A percentile compares a stretch with the other conserved stretches of the same genome.
Conservation (phyloP, 1,140 invertebrate species). For the Paralvinella palmiformis region DNA sequence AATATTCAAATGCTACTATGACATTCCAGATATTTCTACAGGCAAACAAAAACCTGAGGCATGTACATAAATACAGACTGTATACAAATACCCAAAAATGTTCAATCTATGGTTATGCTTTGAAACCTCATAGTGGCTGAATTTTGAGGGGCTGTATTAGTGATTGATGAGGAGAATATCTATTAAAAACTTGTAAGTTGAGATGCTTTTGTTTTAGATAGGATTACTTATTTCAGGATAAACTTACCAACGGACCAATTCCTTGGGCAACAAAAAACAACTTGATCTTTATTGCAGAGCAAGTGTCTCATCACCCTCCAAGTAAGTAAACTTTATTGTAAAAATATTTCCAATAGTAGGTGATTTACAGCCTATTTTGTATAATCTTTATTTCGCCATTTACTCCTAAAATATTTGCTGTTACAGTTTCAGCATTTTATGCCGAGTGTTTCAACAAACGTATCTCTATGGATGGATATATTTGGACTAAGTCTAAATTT, state of each 20-base stretch:
- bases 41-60: no score
- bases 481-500: conserved; percentile 58
- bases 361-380: background rate
- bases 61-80: no score
- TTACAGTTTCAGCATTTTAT: conserved; percentile 55
- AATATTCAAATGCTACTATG: conserved; percentile 48
- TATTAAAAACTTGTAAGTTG: no score
- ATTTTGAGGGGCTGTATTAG: no score
- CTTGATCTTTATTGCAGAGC: conserved; percentile 48
- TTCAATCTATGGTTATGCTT: no score
- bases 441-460: conserved; percentile 51
- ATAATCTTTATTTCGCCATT: background rate
- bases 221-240: conserved; percentile 23
- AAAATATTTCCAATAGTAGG: background rate
- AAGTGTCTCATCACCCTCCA: conserved; percentile 52
- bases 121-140: no score
- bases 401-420: no score
- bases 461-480: conserved; percentile 54
- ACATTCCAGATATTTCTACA: conserved; percentile 29
- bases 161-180: no score
- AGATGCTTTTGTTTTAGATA: background rate
- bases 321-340: no score
- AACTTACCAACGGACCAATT: conserved; percentile 38
- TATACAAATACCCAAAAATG: no score
- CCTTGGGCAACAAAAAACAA: conserved; percentile 44